Evolutionary conservation across 2,888 invertebrate genomes (phyloP), one percentile per base, ranked within the genome.

Genomic region (Druceiella hillmani): DNA sequence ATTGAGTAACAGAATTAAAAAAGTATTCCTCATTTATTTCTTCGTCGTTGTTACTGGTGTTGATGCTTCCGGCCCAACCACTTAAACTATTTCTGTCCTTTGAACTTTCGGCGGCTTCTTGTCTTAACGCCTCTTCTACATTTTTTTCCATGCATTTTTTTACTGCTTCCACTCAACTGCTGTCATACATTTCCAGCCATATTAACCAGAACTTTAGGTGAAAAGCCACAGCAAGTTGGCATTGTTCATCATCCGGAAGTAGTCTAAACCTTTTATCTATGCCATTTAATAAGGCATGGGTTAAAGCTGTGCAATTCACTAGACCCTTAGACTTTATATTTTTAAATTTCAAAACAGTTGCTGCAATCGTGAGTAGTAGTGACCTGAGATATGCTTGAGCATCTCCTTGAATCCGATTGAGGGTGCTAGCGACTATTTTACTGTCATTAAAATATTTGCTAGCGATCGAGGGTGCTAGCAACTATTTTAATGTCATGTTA

Each of bases 41-140:
- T n/a, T n/a, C n/a, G n/a, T n/a, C n/a, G n/a, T n/a, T n/a, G n/a
- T n/a, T n/a, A n/a, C n/a, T n/a, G n/a, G n/a, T n/a, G n/a, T n/a
- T n/a, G n/a, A n/a, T n/a, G n/a, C n/a, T n/a, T n/a, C n/a, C n/a
- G n/a, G n/a, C n/a, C n/a, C n/a, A n/a, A n/a, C n/a, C n/a, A 26
- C 26, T 11, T 26, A 5, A 13, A 26, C 12, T 13, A 13, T 13
- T 13, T 13, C 11, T 9, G 12, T 11, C 26, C 39, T 49, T 50
- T 43, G 43, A 47, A 44, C 30, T 50, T 45, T 46, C 43, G 30
- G 12, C 40, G 38, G 41, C 42, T 46, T 48, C 42, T 45, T 46
- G 44, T n/a, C n/a, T n/a, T 47, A 49, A 46, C 13, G 45, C 46
- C 31, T 51, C 44, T 49, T 50, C 48, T 50, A 47, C 44, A 36